A percentile compares a stretch with the other conserved stretches of the same genome.
These are phyloP conservation scores for Tipula vernalis DNA, from an alignment of 2,888 invertebrate genomes.

Conservation along the genomic window DNA sequence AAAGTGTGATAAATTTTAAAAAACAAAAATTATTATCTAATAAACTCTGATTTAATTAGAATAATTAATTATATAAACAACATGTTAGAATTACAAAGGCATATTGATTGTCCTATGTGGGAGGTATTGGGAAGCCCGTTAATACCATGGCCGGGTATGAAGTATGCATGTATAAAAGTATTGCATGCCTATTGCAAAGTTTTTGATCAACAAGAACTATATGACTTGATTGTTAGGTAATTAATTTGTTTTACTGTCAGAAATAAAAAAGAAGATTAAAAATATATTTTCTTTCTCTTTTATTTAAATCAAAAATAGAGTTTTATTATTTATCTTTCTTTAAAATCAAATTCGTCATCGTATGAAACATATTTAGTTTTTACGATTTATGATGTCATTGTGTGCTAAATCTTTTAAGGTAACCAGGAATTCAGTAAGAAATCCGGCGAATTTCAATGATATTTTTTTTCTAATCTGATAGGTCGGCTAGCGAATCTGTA, in stretches of 20 bases:
- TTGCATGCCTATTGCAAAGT: constrained; percentile 78
- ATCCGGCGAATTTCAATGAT: too few relatives aligned
- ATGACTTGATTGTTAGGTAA: constrained; percentile 69
- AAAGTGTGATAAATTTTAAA: background rate
- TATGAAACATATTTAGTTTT: background rate
- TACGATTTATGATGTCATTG: background rate
- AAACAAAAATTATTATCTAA: background rate
- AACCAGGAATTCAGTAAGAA: too few relatives aligned
- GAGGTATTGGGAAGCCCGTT: constrained; percentile 39
- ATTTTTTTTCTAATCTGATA: too few relatives aligned
- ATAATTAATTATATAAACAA: constrained; percentile 23
- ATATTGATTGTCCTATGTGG: constrained; percentile 48
- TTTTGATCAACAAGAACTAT: constrained; percentile 66
- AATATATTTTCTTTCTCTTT: background rate
- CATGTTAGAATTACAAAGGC: constrained; percentile 50
- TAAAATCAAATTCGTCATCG: background rate
- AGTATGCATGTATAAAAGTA: constrained; percentile 70
- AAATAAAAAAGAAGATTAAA: background rate
- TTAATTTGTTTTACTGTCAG: background rate
- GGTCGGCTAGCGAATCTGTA: too few relatives aligned
- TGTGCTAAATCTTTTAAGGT: background rate
- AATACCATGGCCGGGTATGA: constrained; percentile 70
- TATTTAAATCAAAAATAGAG: background rate
- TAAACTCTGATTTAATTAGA: background rate
- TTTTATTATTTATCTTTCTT: background rate